phyloP scores from a whole-genome alignment of 1,140 invertebrate species.

The Paraescarpia echinospica region DNA sequence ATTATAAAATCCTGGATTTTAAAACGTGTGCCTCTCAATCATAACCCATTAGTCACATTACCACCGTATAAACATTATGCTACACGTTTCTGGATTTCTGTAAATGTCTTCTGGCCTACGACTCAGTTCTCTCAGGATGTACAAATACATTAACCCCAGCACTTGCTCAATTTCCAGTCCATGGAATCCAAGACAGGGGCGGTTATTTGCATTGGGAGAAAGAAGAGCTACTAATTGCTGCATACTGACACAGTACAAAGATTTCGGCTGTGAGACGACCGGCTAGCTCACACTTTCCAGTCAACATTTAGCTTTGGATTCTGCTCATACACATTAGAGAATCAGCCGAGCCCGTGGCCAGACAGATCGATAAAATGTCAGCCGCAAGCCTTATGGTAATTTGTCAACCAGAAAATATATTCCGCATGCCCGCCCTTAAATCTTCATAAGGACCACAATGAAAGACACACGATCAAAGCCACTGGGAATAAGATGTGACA shows the following conservation, averaged over 20 bases:
- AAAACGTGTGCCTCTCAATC: background rate
- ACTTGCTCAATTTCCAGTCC: background rate
- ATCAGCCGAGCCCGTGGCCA: background rate
- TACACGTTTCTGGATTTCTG: background rate
- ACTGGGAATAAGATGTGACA: background rate
- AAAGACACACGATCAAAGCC: background rate
- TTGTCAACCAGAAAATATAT: constrained; percentile 6
- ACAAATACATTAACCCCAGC: background rate
- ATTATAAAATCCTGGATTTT: too few species aligned
- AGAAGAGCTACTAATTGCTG: background rate
- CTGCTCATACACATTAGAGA: background rate
- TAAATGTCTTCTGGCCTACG: background rate
- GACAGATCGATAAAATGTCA: background rate
- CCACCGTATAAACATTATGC: background rate
- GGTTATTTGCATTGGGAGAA: background rate
- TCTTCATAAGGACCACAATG: background rate
- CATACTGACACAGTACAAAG: background rate
- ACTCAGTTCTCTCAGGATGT: background rate
- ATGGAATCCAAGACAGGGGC: background rate
- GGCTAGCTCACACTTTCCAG: background rate
- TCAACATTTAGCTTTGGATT: background rate
- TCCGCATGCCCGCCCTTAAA: background rate
- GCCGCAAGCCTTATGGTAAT: background rate
- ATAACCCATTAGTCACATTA: background rate
- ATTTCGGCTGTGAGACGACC: background rate